A percentile compares a stretch with the other conserved stretches of the same genome.
Evolutionary conservation across 2,888 invertebrate species (phyloP).

Genomic region (Acleris sparsana): DNA sequence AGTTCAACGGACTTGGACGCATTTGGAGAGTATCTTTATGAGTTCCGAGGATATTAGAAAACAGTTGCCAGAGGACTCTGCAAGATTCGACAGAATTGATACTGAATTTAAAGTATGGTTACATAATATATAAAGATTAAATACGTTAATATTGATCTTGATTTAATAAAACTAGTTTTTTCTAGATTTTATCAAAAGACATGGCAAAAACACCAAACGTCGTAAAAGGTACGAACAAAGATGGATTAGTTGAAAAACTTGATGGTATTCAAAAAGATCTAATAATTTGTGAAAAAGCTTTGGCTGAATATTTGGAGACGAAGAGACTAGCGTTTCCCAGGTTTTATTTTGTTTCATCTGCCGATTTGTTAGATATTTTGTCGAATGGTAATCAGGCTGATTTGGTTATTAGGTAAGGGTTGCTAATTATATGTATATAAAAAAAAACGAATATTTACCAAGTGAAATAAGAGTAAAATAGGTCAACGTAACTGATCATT

Average conservation of each 20-base stretch:
- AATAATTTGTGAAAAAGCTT: slow-evolving; percentile 96
- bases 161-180: slow-evolving; percentile 41
- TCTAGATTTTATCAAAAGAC: slow-evolving; percentile 87
- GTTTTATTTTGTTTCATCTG: slow-evolving; percentile 98
- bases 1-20: slow-evolving; percentile 98
- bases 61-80: slow-evolving; percentile 96
- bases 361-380: slow-evolving; percentile 95
- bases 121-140: too few species aligned
- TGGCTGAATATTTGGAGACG: slow-evolving; percentile 98
- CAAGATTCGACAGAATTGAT: slow-evolving; percentile 95
- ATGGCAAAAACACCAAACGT: slow-evolving; percentile 94
- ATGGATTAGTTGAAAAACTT: slow-evolving; percentile 90
- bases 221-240: slow-evolving; percentile 94
- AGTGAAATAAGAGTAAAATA: not conserved
- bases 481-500: slow-evolving; percentile 34
- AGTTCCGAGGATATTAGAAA: slow-evolving; percentile 98
- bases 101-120: slow-evolving; percentile 90
- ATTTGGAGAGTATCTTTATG: slow-evolving; percentile 98
- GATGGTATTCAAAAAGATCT: slow-evolving; percentile 93
- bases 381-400: slow-evolving; percentile 98
- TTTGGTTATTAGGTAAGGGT: slow-evolving; percentile 85
- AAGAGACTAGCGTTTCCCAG: slow-evolving; percentile 97
- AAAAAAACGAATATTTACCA: too few species aligned
- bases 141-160: not conserved
- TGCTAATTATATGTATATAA: not conserved